These are phyloP conservation scores for Sebastes diploproa DNA, from an alignment of 2,797 vertebrate species.

Conservation along the genomic window DNA sequence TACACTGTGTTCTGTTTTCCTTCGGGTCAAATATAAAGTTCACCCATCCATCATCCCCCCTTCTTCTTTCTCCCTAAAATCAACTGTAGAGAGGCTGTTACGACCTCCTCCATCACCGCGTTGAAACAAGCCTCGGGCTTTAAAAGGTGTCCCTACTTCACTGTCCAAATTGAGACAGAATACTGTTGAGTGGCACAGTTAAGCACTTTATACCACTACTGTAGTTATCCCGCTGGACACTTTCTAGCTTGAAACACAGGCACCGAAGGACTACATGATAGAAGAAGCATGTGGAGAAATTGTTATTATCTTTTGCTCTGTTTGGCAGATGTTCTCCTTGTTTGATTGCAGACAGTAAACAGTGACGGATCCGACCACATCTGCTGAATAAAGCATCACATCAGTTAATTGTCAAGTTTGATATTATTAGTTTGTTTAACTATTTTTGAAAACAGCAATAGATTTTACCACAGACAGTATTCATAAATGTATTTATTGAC, in stretches of 20 bases:
- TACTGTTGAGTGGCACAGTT: conserved; percentile 46
- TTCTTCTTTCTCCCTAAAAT: conserved; percentile 38
- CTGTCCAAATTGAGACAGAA: conserved; percentile 64
- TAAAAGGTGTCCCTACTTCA: conserved; percentile 43
- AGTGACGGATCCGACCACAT: background rate
- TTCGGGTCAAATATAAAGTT: conserved; percentile 54
- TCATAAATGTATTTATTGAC: background rate
- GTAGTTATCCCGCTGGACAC: conserved; percentile 18
- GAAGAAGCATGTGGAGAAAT: background rate
- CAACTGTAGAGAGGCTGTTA: conserved; percentile 49
- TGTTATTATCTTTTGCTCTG: background rate
- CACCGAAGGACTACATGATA: background rate
- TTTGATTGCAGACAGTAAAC: conserved; percentile 1
- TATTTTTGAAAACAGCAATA: too few relatives aligned
- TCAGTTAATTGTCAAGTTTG: background rate
- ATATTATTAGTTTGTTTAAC: background rate
- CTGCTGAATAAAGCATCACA: background rate
- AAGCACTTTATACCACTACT: conserved; percentile 26
- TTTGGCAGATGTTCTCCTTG: conserved; percentile 2
- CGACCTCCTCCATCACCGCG: conserved; percentile 55
- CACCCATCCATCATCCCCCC: conserved; percentile 49
- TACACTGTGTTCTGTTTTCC: conserved; percentile 46
- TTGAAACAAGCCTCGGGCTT: conserved; percentile 51
- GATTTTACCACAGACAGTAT: background rate
- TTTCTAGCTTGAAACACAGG: conserved; percentile 1